phyloP scores from a whole-genome alignment of 1,140 invertebrate species.

The Eupristina koningsbergeri region DNA sequence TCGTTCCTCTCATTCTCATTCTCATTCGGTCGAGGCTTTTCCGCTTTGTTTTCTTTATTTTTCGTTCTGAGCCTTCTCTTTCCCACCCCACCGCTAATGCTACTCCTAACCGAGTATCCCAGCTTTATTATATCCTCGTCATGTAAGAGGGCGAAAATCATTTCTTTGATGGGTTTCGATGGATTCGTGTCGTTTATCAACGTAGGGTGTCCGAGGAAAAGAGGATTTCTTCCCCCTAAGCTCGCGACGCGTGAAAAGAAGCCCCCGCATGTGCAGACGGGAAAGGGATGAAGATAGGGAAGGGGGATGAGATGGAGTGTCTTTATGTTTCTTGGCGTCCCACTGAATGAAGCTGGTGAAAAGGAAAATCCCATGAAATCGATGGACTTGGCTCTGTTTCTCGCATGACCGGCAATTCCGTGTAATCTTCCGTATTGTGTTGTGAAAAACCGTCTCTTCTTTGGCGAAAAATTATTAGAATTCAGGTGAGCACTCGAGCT shows the following conservation, averaged over 20 bases:
- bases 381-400: neutral
- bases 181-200: constrained; percentile 14
- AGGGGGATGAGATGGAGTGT: too few relatives aligned
- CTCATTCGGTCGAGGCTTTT: constrained; percentile 2
- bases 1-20: constrained; percentile 16
- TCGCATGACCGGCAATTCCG: neutral
- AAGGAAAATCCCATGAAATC: neutral
- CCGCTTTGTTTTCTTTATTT: neutral
- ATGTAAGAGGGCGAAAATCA: neutral
- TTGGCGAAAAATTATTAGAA: neutral
- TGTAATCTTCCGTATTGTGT: neutral
- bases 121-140: constrained; percentile 9
- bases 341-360: neutral
- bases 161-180: neutral
- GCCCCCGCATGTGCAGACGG: neutral
- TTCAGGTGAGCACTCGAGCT: neutral
- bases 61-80: neutral
- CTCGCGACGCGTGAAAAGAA: neutral
- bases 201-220: neutral
- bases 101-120: neutral
- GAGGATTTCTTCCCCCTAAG: neutral
- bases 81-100: neutral
- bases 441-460: neutral
- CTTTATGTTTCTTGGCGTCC: neutral
- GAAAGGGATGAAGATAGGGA: neutral